phyloP scores from a whole-genome alignment of 2,888 invertebrate species.

The Cantharis rufa region DNA sequence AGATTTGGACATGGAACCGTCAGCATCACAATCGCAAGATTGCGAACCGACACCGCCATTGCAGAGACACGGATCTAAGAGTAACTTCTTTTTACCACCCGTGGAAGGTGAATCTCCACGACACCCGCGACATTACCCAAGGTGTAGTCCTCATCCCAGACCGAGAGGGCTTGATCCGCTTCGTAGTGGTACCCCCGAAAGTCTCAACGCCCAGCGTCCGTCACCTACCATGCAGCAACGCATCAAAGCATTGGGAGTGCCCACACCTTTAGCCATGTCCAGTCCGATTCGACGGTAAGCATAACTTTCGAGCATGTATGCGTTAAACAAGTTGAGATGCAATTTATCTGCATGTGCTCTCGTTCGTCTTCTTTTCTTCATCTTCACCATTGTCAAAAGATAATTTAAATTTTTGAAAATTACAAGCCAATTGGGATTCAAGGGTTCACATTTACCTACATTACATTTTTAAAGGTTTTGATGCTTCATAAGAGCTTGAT shows the following conservation, averaged over 20 bases:
- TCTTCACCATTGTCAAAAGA: not conserved
- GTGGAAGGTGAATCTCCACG: slow-evolving; percentile 60
- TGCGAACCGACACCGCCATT: slow-evolving; percentile 89
- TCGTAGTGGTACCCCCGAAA: slow-evolving; percentile 51
- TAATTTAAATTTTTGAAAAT: not conserved
- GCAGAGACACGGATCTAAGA: slow-evolving; percentile 83
- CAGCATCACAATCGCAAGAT: slow-evolving; percentile 86
- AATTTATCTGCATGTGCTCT: not conserved
- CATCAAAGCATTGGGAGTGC: slow-evolving; percentile 86
- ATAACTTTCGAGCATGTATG: slow-evolving; percentile 1
- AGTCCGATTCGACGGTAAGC: slow-evolving; percentile 85
- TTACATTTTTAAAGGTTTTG: not conserved
- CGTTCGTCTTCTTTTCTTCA: not conserved
- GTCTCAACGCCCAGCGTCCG: slow-evolving; percentile 59
- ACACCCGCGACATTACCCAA: slow-evolving; percentile 62
- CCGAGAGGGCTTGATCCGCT: slow-evolving; percentile 68
- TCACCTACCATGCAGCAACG: slow-evolving; percentile 90
- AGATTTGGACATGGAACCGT: slow-evolving; percentile 66
- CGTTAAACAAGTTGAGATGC: not conserved
- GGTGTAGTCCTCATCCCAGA: slow-evolving; percentile 82
- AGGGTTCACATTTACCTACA: not conserved
- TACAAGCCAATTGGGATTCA: not conserved
- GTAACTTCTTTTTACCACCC: slow-evolving; percentile 84
- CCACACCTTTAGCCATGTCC: slow-evolving; percentile 84
- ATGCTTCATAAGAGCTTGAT: not conserved